Evolutionary conservation across 2,797 vertebrate genomes (phyloP).

Genomic region (Echiichthys vipera): DNA sequence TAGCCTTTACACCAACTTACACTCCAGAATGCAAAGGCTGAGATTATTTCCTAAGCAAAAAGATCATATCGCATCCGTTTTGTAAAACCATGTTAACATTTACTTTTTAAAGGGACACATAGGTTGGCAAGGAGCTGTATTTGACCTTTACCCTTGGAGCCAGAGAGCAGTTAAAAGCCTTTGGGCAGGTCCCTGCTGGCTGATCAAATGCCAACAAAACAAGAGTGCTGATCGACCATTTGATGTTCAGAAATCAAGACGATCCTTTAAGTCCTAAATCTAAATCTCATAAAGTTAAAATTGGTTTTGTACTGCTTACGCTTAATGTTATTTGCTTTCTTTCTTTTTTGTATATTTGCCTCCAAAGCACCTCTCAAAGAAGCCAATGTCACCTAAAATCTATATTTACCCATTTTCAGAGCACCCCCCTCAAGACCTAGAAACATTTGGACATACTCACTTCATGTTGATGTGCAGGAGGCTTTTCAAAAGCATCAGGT

Average conservation of each 20-base stretch:
- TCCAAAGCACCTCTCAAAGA: too few relatives aligned
- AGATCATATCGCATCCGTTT: too few relatives aligned
- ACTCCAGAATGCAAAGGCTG: neutral
- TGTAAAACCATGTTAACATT: neutral
- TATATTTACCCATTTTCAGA: neutral
- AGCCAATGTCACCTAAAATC: too few relatives aligned
- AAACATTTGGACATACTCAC: neutral
- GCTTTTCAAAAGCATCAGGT: neutral
- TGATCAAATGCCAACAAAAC: neutral
- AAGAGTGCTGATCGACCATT: conserved; percentile 3
- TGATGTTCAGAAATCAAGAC: neutral
- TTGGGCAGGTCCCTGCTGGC: neutral
- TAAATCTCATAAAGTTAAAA: neutral
- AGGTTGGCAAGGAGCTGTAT: neutral
- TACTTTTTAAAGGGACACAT: too few relatives aligned
- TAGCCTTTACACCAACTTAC: neutral
- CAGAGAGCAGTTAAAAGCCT: neutral
- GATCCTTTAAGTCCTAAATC: neutral
- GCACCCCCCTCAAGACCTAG: neutral
- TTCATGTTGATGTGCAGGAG: neutral
- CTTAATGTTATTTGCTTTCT: neutral
- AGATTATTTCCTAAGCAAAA: neutral
- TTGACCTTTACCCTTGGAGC: neutral
- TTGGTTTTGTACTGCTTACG: neutral
- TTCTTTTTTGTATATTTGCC: neutral